Evolutionary conservation across 2,797 vertebrate genomes (phyloP).

Genomic region (Hydrophis major): DNA sequence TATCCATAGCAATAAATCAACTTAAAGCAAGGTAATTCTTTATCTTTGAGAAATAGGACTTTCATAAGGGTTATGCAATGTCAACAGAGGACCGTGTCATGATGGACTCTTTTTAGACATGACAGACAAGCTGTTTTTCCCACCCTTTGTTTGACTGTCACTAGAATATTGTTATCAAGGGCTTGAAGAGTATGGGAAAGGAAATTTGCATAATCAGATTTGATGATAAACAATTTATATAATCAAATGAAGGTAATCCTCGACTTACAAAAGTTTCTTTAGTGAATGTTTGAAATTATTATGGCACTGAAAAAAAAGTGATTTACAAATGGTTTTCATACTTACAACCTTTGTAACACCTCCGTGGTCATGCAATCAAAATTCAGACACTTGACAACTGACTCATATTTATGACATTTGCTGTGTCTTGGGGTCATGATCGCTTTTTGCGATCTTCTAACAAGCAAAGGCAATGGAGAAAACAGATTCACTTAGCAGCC

Average conservation of each 20-base stretch:
- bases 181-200: neutral
- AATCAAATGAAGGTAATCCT: neutral
- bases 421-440: neutral
- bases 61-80: neutral
- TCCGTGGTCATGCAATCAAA: neutral
- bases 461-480: too few species aligned
- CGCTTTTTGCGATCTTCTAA: neutral
- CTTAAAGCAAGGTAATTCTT: constrained; percentile 13
- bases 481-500: neutral
- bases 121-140: neutral
- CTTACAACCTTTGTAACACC: neutral
- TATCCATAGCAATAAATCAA: neutral
- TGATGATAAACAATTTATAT: neutral
- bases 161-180: neutral
- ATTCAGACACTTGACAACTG: neutral
- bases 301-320: neutral
- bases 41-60: neutral
- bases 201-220: too few species aligned
- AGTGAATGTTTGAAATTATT: neutral
- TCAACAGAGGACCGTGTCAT: neutral
- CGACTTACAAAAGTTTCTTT: neutral
- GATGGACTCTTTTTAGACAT: neutral
- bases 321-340: neutral
- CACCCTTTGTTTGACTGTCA: neutral
- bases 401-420: neutral